phyloP scores from a whole-genome alignment of 2,113 vertebrate species.

The Xiphorhynchus elegans region DNA sequence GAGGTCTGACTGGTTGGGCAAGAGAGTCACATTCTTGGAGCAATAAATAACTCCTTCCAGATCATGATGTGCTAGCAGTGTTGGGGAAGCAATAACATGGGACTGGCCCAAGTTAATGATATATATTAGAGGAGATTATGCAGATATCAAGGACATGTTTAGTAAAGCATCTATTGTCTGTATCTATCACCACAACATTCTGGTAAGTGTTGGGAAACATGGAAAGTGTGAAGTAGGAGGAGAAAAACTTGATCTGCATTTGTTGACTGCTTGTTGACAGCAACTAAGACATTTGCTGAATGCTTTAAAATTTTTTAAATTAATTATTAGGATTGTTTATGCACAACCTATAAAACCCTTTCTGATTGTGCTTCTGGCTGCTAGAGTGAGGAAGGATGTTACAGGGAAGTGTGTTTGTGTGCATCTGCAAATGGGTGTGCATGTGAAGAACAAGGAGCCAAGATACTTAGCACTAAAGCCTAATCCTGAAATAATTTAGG shows the following conservation, averaged over 20 bases:
- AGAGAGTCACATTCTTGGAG: conserved; percentile 18
- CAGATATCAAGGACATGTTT: conserved; percentile 60
- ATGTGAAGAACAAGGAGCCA: background rate
- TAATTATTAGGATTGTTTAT: conserved; percentile 42
- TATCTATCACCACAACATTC: conserved; percentile 52
- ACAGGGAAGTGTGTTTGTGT: background rate
- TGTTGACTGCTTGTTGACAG: conserved; percentile 62
- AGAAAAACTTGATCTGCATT: conserved; percentile 29
- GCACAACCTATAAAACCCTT: background rate
- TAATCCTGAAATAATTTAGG: background rate
- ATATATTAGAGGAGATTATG: conserved; percentile 66
- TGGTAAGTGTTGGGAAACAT: conserved; percentile 51
- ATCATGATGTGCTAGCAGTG: conserved; percentile 57
- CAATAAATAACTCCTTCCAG: conserved; percentile 49
- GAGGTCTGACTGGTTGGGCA: background rate
- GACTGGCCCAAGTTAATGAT: conserved; percentile 66
- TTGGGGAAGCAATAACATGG: conserved; percentile 56
- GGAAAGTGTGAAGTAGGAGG: conserved; percentile 60
- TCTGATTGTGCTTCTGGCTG: conserved; percentile 3
- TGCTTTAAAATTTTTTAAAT: conserved; percentile 22
- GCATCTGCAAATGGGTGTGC: background rate
- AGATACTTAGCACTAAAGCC: background rate
- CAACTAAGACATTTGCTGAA: conserved; percentile 33
- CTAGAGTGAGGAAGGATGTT: background rate
- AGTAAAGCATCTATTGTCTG: conserved; percentile 58